phyloP scores from a whole-genome alignment of 2,113 vertebrate genomes.

The Bubo blakistoni region DNA sequence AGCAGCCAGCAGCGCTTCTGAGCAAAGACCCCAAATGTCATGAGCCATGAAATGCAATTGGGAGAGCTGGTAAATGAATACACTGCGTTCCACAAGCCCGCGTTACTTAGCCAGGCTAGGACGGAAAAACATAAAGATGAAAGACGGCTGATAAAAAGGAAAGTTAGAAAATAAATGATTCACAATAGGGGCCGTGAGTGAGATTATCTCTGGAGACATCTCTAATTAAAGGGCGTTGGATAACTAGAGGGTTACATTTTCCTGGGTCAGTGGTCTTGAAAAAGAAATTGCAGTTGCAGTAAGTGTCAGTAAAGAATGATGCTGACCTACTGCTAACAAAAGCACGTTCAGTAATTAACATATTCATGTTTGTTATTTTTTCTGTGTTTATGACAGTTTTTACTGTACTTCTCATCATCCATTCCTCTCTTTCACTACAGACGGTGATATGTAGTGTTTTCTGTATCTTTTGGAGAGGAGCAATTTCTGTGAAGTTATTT shows the following conservation, averaged over 20 bases:
- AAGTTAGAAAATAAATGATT: slow-evolving; percentile 26
- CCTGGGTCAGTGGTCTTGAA: slow-evolving; percentile 58
- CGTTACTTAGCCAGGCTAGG: not conserved
- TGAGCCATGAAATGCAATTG: not conserved
- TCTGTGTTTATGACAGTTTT: not conserved
- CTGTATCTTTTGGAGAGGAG: not conserved
- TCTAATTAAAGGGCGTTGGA: slow-evolving; percentile 38
- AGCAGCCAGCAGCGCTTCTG: not conserved
- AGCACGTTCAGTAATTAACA: slow-evolving; percentile 28
- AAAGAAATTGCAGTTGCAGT: slow-evolving; percentile 24
- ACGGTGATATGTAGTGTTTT: not conserved
- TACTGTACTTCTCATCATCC: not conserved
- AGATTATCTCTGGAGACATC: slow-evolving; percentile 43
- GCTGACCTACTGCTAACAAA: slow-evolving; percentile 42
- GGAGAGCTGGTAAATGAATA: not conserved
- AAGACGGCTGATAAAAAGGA: not conserved
- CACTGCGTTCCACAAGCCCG: not conserved
- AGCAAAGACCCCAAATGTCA: not conserved
- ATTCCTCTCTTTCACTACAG: not conserved
- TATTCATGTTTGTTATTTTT: slow-evolving; percentile 30
- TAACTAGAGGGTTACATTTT: slow-evolving; percentile 49
- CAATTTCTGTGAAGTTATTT: not conserved
- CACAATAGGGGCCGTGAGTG: not conserved
- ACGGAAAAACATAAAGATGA: not conserved
- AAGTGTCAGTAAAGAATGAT: slow-evolving; percentile 35